Percentiles rank a stretch among this genome's conserved stretches.
Conservation (phyloP, 1,140 invertebrate genomes). For the Danaus melanippus region DNA sequence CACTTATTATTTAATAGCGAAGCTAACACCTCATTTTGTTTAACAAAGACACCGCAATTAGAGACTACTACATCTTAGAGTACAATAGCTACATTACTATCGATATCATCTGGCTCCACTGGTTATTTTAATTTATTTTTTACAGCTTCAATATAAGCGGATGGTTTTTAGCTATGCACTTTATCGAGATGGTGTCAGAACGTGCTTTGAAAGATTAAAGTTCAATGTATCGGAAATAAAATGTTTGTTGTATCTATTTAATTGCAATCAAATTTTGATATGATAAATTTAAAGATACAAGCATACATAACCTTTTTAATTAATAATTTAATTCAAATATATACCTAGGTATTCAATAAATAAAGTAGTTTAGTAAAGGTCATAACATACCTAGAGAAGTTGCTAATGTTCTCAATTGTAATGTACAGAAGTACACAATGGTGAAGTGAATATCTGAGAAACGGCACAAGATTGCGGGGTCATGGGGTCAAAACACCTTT, state of each 20-base stretch:
- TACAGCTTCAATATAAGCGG: slow-evolving; percentile 61
- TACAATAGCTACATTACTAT: slow-evolving; percentile 55
- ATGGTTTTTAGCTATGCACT: slow-evolving; percentile 53
- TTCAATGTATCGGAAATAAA: slow-evolving; percentile 50
- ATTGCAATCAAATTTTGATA: too few species aligned
- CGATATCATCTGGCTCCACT: slow-evolving; percentile 59
- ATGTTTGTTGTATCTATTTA: slow-evolving; percentile 11
- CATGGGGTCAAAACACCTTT: slow-evolving; percentile 30
- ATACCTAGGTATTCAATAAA: too few species aligned
- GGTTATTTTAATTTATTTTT: slow-evolving; percentile 70
- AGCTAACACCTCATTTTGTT: slow-evolving; percentile 70
- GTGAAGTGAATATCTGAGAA: slow-evolving; percentile 21
- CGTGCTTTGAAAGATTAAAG: slow-evolving; percentile 42
- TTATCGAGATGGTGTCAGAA: slow-evolving; percentile 34
- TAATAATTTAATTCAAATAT: too few species aligned
- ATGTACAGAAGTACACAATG: slow-evolving; percentile 18
- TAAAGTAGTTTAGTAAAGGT: too few species aligned
- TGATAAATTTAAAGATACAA: too few species aligned
- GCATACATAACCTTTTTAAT: too few species aligned
- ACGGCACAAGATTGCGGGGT: slow-evolving; percentile 24
- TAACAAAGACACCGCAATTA: slow-evolving; percentile 68
- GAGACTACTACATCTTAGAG: slow-evolving; percentile 50
- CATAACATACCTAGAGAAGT: too few species aligned
- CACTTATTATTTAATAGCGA: slow-evolving; percentile 68
- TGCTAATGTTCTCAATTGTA: slow-evolving; percentile 11